Conservation (phyloP, 1,140 invertebrate genomes). For the Drosophila guanche region DNA sequence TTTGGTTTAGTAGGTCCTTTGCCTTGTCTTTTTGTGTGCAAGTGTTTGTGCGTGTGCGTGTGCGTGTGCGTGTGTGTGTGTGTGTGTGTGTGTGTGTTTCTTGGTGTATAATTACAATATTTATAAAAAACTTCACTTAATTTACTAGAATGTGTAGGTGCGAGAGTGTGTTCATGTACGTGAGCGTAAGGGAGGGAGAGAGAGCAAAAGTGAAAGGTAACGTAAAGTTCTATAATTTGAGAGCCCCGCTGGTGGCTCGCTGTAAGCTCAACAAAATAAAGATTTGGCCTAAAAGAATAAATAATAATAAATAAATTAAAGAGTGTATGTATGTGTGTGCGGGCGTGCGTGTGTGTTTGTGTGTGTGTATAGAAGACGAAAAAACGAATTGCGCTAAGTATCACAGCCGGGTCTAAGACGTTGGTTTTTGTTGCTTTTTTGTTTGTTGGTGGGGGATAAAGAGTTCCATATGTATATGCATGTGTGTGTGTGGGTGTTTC, state of each 20-base stretch:
- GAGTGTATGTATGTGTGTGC: conserved; percentile 3
- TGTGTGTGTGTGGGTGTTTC: conserved; percentile 24
- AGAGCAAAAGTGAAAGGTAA: conserved; percentile 36
- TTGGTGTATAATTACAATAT: conserved; percentile 75
- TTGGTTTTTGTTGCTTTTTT: conserved; percentile 40
- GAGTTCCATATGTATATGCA: conserved; percentile 1
- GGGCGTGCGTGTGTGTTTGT: conserved; percentile 20
- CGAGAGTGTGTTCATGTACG: conserved; percentile 21
- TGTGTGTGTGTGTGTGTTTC: conserved; percentile 45
- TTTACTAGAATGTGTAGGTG: conserved; percentile 76
- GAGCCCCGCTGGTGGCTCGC: conserved; percentile 62
- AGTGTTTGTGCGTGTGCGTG: conserved; percentile 49
- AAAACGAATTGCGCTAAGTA: conserved; percentile 77
- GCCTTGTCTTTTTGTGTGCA: conserved; percentile 81
- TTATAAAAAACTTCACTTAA: conserved; percentile 72
- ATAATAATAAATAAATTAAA: conserved; percentile 32
- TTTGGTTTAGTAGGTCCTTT: conserved; percentile 64
- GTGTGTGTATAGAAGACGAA: conserved; percentile 46
- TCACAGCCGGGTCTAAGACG: conserved; percentile 80
- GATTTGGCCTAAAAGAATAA: conserved; percentile 57
- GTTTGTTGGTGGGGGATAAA: conserved; percentile 13
- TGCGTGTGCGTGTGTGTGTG: neutral
- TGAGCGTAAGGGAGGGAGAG: conserved; percentile 7
- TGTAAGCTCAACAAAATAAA: conserved; percentile 49
- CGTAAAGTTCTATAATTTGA: conserved; percentile 36